Evolutionary conservation across 2,888 invertebrate species (phyloP), one percentile per base, ranked within the genome.

Genomic region (Agriopis leucophaearia): DNA sequence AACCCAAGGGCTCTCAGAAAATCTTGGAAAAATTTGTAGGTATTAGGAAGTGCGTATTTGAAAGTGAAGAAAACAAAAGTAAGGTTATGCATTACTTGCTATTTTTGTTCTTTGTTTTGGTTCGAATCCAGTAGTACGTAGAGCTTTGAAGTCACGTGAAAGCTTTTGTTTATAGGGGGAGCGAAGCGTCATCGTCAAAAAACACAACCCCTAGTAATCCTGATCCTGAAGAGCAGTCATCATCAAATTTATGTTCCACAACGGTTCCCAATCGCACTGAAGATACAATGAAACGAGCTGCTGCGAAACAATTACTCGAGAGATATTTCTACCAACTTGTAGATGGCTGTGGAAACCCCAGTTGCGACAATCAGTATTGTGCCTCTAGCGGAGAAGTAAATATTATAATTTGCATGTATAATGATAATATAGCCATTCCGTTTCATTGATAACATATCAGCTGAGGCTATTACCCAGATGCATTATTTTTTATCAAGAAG

Each of bases 311-410:
- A 88, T 94, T 98, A 73, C 98, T 99, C 75, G 98, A 98, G 90
- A 95, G 97, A 82, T 99, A 98, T 90, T 98, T 98, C 89, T 98
- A 97, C 91, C 98, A 99, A 92, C 94, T 99, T 74, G 96, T 97
- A 50, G 97, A 98, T 87, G 99, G 99, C 77, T 99, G 99, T 91
- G 98, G 99, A 35, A 97, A 98, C 89, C 94, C 96, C n/a, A 95
- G 95, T 80, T 99, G 99, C 90, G 95, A 96, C 81, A 99, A 99
- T 92, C 95, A 95, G 82, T 95, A 96, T 87, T 99, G 99, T 94
- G 98, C 98, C 75, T 98, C 99, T 16, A 98, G 97, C 90, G 97
- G 97, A 80, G 96, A 96, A 94, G 97, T 98, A 91, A 88, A 36
- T 15, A 55, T 55, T 47, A 36, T 16, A 38, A 44, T 38, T 38